Evolutionary conservation across 2,888 invertebrate genomes (phyloP).

Genomic region (Sinodicranocentrus sp.): DNA sequence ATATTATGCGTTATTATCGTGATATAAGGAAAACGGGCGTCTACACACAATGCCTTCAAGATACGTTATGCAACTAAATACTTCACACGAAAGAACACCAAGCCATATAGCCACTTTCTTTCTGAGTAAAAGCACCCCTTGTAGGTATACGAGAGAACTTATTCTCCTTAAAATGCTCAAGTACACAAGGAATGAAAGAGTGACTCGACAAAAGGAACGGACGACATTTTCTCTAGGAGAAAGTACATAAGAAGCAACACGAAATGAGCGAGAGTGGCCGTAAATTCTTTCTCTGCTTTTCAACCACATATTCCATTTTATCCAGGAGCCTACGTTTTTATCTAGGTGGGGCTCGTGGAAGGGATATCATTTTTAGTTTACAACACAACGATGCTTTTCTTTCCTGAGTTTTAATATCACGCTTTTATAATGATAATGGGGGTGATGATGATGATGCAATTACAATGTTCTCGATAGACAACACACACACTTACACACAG

Average conservation of each 20-base stretch:
- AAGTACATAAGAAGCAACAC: not conserved
- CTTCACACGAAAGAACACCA: slow-evolving; percentile 4
- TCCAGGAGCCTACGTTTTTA: too few relatives aligned
- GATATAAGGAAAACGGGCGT: too few relatives aligned
- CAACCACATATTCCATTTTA: not conserved
- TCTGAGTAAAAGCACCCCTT: slow-evolving; percentile 29
- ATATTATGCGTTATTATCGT: too few relatives aligned
- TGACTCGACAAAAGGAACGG: slow-evolving; percentile 17
- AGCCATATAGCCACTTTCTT: not conserved
- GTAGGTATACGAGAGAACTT: slow-evolving; percentile 29
- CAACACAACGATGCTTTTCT: too few relatives aligned
- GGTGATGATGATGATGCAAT: slow-evolving; percentile 19
- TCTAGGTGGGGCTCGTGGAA: too few relatives aligned
- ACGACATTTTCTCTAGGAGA: slow-evolving; percentile 10
- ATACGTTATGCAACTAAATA: slow-evolving; percentile 25
- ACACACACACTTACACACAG: not conserved
- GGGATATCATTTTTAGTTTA: too few relatives aligned
- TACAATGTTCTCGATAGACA: not conserved
- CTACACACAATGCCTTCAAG: not conserved
- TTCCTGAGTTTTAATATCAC: slow-evolving; percentile 10
- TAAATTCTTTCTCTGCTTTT: not conserved
- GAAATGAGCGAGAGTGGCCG: not conserved
- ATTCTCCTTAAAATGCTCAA: slow-evolving; percentile 16
- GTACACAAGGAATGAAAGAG: slow-evolving; percentile 25
- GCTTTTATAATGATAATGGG: not conserved